A percentile compares a stretch with the other conserved stretches of the same genome.
These are phyloP conservation scores for Hypothenemus hampei DNA, from an alignment of 1,140 invertebrate species.

Conservation along the genomic window DNA sequence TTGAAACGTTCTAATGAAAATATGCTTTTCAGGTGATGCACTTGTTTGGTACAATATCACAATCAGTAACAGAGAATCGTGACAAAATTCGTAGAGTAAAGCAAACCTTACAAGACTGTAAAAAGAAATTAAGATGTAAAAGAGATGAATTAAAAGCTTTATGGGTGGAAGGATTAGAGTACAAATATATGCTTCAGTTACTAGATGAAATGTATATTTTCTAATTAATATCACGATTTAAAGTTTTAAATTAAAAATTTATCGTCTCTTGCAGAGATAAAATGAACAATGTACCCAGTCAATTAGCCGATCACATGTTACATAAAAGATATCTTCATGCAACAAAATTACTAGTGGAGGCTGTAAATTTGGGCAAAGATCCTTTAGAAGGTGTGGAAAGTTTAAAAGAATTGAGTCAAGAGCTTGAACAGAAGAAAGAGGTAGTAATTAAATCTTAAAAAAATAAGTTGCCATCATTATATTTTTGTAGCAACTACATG, in stretches of 20 bases:
- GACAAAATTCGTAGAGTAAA: constrained; percentile 80
- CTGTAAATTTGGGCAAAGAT: constrained; percentile 62
- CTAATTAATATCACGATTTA: constrained; percentile 19
- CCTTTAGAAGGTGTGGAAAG: constrained; percentile 75
- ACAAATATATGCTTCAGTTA: constrained; percentile 82
- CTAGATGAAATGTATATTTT: constrained; percentile 76
- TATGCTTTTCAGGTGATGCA: constrained; percentile 52
- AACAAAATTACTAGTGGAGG: constrained; percentile 72
- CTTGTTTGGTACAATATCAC: constrained; percentile 71
- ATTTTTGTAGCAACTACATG: constrained; percentile 58
- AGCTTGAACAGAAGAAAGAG: constrained; percentile 68
- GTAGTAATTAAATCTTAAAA: constrained; percentile 37
- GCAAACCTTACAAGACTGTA: constrained; percentile 85
- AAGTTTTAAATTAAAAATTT: constrained; percentile 42
- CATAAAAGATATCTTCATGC: constrained; percentile 82
- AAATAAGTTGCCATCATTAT: neutral
- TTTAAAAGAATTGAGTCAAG: constrained; percentile 67
- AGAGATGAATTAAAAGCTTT: constrained; percentile 89
- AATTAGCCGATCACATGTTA: constrained; percentile 62
- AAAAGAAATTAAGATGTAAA: constrained; percentile 82
- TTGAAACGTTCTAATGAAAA: neutral
- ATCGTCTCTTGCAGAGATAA: no score
- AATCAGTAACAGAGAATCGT: constrained; percentile 70
- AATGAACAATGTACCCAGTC: constrained; percentile 71
- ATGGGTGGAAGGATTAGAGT: constrained; percentile 89